phyloP scores from a whole-genome alignment of 2,888 invertebrate species.

The Psococerastis gibbosa region DNA sequence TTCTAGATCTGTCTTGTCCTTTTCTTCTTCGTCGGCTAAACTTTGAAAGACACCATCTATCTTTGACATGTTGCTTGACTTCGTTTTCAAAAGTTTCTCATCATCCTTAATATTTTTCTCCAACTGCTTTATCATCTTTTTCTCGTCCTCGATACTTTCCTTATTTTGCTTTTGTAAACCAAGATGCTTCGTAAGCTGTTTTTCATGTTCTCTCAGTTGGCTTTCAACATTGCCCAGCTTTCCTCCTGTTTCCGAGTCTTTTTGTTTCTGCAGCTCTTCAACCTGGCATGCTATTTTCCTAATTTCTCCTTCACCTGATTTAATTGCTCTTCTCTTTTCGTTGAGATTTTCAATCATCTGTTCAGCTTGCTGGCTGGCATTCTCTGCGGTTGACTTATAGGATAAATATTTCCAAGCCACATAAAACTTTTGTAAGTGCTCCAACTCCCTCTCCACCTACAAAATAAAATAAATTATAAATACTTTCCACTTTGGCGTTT shows the following conservation, averaged over 20 bases:
- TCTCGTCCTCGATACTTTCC: slow-evolving; percentile 44
- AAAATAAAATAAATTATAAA: no score
- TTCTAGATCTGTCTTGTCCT: slow-evolving; percentile 44
- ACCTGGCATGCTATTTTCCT: slow-evolving; percentile 36
- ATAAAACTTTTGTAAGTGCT: slow-evolving; percentile 54
- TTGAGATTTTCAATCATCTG: slow-evolving; percentile 37
- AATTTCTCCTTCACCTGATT: slow-evolving; percentile 32
- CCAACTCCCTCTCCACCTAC: slow-evolving; percentile 51
- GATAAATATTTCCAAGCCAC: slow-evolving; percentile 51
- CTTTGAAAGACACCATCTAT: slow-evolving; percentile 43
- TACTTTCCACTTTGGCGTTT: no score
- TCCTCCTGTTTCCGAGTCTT: slow-evolving; percentile 30
- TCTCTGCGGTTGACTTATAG: slow-evolving; percentile 22
- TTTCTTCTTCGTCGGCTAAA: slow-evolving; percentile 44
- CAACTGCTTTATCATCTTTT: slow-evolving; percentile 45
- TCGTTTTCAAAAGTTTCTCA: slow-evolving; percentile 35
- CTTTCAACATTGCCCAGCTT: slow-evolving; percentile 42
- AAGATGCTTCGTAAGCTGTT: slow-evolving; percentile 41
- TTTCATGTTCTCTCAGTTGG: slow-evolving; percentile 41
- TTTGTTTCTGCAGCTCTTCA: slow-evolving; percentile 32
- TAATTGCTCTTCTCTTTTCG: slow-evolving; percentile 32
- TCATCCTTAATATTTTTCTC: slow-evolving; percentile 45
- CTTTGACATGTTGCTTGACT: slow-evolving; percentile 39
- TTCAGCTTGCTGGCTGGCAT: slow-evolving; percentile 21
- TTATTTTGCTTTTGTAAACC: slow-evolving; percentile 43